A percentile compares a stretch with the other conserved stretches of the same genome.
phyloP scores from a whole-genome alignment of 2,113 vertebrate species.

The Ailuropoda melanoleuca region DNA sequence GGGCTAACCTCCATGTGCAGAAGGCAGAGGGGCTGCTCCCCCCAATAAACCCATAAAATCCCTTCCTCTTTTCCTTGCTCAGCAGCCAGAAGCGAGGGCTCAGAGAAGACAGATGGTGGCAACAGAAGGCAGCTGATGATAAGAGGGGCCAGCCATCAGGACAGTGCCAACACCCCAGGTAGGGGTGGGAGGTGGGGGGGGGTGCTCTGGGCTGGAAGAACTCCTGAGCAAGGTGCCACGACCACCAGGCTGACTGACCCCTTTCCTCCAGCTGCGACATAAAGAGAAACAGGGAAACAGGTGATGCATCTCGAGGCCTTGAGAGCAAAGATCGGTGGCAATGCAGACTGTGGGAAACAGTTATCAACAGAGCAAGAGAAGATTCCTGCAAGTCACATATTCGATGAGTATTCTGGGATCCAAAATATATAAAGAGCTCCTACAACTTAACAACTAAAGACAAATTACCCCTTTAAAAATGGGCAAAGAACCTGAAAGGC shows the following conservation, averaged over 20 bases:
- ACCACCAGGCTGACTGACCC: not conserved
- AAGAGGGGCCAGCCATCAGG: not conserved
- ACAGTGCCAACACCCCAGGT: not conserved
- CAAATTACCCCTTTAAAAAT: not conserved
- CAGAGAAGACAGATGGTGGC: not conserved
- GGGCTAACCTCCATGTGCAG: not conserved
- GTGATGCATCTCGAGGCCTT: not conserved
- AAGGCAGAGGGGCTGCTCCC: not conserved
- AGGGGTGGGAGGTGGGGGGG: not conserved
- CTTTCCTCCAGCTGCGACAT: not conserved
- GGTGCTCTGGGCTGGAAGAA: not conserved
- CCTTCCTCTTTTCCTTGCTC: not conserved
- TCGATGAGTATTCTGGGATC: not conserved
- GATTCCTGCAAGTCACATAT: not conserved
- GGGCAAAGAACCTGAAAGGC: not conserved
- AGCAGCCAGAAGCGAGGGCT: not conserved
- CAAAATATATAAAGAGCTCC: not conserved
- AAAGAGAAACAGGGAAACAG: not conserved
- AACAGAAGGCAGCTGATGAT: not conserved
- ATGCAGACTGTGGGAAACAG: not conserved
- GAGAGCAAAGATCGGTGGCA: not conserved
- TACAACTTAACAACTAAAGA: not conserved
- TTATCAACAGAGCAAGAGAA: not conserved
- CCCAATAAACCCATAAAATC: not conserved
- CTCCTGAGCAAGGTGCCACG: not conserved